Conservation (phyloP, 2,113 vertebrate species). For the Zosterops lateralis region DNA sequence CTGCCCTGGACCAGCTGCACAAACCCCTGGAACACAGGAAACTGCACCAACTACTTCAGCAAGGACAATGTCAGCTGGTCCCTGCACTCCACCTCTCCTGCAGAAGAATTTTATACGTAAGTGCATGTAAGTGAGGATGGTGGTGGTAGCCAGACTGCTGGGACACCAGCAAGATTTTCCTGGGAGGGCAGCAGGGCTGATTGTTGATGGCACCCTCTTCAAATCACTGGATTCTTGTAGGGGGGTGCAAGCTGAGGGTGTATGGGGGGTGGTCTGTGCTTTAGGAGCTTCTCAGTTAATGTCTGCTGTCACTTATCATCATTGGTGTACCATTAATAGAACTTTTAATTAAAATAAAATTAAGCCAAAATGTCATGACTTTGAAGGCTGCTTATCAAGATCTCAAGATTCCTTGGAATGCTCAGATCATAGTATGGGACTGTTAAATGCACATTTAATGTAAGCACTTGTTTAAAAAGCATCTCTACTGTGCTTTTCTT, state of each 20-base stretch:
- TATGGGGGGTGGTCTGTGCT: not conserved
- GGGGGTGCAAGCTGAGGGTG: not conserved
- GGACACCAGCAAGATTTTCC: not conserved
- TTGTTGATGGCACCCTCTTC: not conserved
- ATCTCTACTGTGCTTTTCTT: not conserved
- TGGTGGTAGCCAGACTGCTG: not conserved
- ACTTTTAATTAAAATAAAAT: not conserved
- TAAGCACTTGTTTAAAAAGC: not conserved
- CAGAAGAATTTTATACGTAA: slow-evolving; percentile 99
- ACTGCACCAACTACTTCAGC: slow-evolving; percentile 90
- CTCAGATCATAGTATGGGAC: not conserved
- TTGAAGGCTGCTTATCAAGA: not conserved
- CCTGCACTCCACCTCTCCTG: slow-evolving; percentile 85
- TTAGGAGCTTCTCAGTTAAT: not conserved
- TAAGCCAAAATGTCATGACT: not conserved
- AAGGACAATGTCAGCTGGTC: slow-evolving; percentile 88
- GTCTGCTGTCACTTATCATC: not conserved
- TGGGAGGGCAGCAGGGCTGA: not conserved
- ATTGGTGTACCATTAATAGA: not conserved
- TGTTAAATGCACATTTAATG: not conserved
- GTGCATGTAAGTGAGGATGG: slow-evolving; percentile 83
- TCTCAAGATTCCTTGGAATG: not conserved
- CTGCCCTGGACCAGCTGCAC: slow-evolving; percentile 93
- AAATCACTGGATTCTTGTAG: not conserved
- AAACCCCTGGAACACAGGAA: slow-evolving; percentile 91